Conservation (phyloP, 1,140 invertebrate species). For the Helicorthomorpha holstii region DNA sequence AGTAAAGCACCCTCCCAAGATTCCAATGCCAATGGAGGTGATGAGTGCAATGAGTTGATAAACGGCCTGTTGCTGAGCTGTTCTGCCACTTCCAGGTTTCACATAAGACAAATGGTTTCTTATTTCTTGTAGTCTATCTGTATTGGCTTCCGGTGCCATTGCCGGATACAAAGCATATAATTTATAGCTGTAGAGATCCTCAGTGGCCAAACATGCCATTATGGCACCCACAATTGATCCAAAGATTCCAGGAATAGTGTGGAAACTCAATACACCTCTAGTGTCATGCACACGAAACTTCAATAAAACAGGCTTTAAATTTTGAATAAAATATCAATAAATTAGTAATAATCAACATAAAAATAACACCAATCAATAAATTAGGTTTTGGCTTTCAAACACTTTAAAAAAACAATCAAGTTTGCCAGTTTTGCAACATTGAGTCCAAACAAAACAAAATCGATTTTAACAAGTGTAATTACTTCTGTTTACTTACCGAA, state of each 20-base stretch:
- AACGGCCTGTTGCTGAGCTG: conserved; percentile 48
- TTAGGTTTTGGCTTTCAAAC: no score
- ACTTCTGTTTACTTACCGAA: background rate
- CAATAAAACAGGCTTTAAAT: no score
- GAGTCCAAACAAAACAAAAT: no score
- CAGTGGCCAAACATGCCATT: conserved; percentile 50
- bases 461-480: no score
- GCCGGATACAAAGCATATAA: conserved; percentile 34
- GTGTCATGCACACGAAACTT: conserved; percentile 52
- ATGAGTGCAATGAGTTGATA: conserved; percentile 57
- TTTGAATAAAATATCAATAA: no score
- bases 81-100: conserved; percentile 36
- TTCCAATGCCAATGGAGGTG: conserved; percentile 48
- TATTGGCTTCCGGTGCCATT: conserved; percentile 26
- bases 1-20: conserved; percentile 57
- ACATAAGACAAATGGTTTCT: conserved; percentile 15
- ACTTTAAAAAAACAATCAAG: no score
- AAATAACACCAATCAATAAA: no score
- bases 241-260: conserved; percentile 82
- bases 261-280: conserved; percentile 88
- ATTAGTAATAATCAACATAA: no score
- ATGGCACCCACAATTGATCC: conserved; percentile 61
- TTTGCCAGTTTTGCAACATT: no score
- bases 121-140: conserved; percentile 18
- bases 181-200: conserved; percentile 14